A percentile compares a stretch with the other conserved stretches of the same genome.
Evolutionary conservation across 2,113 vertebrate genomes (phyloP).

Genomic region (Hyperoodon ampullatus): DNA sequence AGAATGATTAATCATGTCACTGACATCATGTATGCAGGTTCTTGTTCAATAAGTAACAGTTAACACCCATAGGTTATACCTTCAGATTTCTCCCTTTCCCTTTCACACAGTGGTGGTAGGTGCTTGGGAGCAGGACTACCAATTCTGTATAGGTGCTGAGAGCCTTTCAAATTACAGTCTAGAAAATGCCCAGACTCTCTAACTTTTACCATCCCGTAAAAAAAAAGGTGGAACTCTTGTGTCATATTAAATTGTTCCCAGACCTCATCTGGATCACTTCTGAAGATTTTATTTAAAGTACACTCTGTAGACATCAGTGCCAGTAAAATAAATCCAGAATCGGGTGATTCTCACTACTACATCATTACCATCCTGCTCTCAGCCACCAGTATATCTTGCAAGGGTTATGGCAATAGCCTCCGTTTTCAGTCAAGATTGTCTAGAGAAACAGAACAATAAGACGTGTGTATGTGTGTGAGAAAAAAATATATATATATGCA

Average conservation of each 20-base stretch:
- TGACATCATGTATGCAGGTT: slow-evolving; percentile 49
- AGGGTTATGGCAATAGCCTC: not conserved
- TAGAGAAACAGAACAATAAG: not conserved
- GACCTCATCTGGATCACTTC: not conserved
- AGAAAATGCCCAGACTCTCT: slow-evolving; percentile 23
- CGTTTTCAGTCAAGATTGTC: not conserved
- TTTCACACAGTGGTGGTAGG: not conserved
- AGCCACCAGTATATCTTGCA: not conserved
- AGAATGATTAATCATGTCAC: slow-evolving; percentile 67
- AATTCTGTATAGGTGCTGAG: not conserved
- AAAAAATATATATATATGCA: not conserved
- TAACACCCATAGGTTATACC: slow-evolving; percentile 50
- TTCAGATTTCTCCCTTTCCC: not conserved
- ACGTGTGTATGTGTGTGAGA: not conserved
- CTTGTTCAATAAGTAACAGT: slow-evolving; percentile 66
- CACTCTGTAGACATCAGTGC: not conserved
- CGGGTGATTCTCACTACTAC: not conserved
- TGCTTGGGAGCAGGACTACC: not conserved
- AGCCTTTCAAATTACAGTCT: slow-evolving; percentile 33
- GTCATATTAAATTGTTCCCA: not conserved
- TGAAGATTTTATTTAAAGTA: not conserved
- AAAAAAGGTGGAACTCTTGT: not conserved
- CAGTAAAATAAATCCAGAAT: not conserved
- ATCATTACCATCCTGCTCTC: not conserved
- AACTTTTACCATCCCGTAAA: not conserved